Evolutionary conservation across 2,797 vertebrate genomes (phyloP).

Genomic region (Yasuhikotakia modesta): DNA sequence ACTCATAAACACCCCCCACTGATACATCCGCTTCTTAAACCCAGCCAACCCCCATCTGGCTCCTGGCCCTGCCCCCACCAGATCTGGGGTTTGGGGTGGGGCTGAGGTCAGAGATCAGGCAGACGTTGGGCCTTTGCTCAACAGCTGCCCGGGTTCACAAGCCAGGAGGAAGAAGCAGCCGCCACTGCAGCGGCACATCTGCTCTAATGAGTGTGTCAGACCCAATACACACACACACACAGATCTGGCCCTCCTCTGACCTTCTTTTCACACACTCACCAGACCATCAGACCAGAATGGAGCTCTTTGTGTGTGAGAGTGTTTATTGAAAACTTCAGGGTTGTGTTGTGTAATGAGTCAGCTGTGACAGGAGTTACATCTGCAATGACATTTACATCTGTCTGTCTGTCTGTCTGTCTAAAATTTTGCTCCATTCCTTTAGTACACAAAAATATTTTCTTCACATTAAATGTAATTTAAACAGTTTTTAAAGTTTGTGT

Average conservation of each 20-base stretch:
- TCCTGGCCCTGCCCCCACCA: constrained; percentile 67
- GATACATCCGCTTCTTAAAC: constrained; percentile 64
- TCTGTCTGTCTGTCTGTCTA: neutral
- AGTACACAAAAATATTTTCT: no score
- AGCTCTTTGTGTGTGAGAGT: constrained; percentile 53
- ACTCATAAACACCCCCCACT: constrained; percentile 68
- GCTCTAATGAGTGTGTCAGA: constrained; percentile 57
- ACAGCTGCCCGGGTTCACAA: constrained; percentile 82
- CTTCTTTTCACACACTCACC: constrained; percentile 50
- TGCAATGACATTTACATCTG: constrained; percentile 8
- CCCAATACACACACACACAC: constrained; percentile 62
- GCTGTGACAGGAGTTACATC: constrained; percentile 24
- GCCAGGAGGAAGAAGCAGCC: constrained; percentile 76
- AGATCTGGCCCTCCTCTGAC: constrained; percentile 56
- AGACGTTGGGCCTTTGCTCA: constrained; percentile 79
- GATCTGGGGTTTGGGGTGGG: constrained; percentile 51
- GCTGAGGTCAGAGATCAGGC: constrained; percentile 66
- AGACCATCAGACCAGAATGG: constrained; percentile 49
- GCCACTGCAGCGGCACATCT: constrained; percentile 74
- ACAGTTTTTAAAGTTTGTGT: no score
- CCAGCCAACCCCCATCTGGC: constrained; percentile 77
- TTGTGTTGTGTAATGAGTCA: constrained; percentile 32
- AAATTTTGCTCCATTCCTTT: no score
- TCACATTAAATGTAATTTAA: no score
- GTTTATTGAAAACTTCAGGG: constrained; percentile 30